A percentile compares a stretch with the other conserved stretches of the same genome.
These are phyloP conservation scores for Gephyroberyx darwinii DNA, from an alignment of 2,797 vertebrate genomes.

Conservation along the genomic window DNA sequence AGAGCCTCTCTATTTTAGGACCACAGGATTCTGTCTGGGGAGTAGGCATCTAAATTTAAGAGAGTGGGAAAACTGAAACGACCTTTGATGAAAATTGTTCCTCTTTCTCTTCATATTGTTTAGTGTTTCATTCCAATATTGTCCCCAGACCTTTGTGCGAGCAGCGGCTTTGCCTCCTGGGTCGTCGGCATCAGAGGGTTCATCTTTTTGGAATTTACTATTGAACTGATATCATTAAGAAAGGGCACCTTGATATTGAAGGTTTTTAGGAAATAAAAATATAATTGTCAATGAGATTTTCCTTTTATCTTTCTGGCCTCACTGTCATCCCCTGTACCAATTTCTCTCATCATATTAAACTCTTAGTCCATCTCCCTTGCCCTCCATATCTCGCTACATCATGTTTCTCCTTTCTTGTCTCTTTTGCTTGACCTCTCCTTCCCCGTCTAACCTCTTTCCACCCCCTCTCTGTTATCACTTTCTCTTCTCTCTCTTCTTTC, in stretches of 20 bases:
- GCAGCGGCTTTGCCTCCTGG: not conserved
- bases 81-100: conserved; percentile 57
- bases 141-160: conserved; percentile 7
- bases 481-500: not conserved
- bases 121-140: conserved; percentile 8
- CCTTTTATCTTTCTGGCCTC: conserved; percentile 40
- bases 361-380: conserved; percentile 29
- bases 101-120: conserved; percentile 58
- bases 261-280: not conserved
- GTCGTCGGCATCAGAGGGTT: not conserved
- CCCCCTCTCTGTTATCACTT: conserved; percentile 44
- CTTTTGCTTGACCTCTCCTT: conserved; percentile 59
- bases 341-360: conserved; percentile 42
- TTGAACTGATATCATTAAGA: not conserved
- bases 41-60: conserved; percentile 73
- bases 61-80: conserved; percentile 75
- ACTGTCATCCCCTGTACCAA: conserved; percentile 6
- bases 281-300: not conserved
- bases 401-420: conserved; percentile 42
- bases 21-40: conserved; percentile 66
- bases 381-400: conserved; percentile 33
- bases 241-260: not conserved
- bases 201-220: not conserved
- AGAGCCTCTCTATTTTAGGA: conserved; percentile 77
- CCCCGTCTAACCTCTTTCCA: conserved; percentile 46